A percentile compares a stretch with the other conserved stretches of the same genome.
These are phyloP conservation scores for Pyrocoelia pectoralis DNA, from an alignment of 2,888 invertebrate species.

Conservation along the genomic window DNA sequence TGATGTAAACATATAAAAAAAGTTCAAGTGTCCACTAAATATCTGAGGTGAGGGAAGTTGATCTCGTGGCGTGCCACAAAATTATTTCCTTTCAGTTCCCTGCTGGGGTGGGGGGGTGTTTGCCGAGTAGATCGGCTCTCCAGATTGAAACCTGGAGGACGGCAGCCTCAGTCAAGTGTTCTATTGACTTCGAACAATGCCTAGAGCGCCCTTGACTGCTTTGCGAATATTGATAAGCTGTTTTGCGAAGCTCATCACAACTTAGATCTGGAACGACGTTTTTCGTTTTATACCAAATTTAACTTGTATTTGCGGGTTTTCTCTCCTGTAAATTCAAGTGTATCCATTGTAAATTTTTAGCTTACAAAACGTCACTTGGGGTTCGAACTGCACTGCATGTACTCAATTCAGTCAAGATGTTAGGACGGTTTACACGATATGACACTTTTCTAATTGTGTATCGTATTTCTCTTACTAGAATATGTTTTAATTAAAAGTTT, in stretches of 20 bases:
- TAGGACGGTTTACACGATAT: too few species aligned
- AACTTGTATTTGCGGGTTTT: neutral
- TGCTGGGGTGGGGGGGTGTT: conserved; percentile 45
- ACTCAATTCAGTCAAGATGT: too few species aligned
- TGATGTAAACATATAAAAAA: conserved; percentile 36
- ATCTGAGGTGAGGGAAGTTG: conserved; percentile 43
- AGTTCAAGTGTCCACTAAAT: conserved; percentile 38
- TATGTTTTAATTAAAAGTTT: too few species aligned
- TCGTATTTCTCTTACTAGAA: too few species aligned
- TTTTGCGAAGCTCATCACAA: conserved; percentile 49
- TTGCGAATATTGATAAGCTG: conserved; percentile 53
- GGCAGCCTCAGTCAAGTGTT: conserved; percentile 50
- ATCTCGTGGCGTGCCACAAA: conserved; percentile 46
- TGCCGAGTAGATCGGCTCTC: conserved; percentile 46
- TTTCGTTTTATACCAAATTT: neutral
- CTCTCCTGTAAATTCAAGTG: too few species aligned
- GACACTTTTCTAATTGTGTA: too few species aligned
- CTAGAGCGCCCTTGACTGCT: conserved; percentile 45
- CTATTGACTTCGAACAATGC: conserved; percentile 50
- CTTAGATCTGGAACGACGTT: conserved; percentile 27
- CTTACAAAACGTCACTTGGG: too few species aligned
- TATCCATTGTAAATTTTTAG: too few species aligned
- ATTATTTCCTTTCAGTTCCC: conserved; percentile 49
- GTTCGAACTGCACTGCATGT: too few species aligned
- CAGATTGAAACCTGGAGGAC: conserved; percentile 51